A percentile compares a stretch with the other conserved stretches of the same genome.
Evolutionary conservation across 1,140 invertebrate genomes (phyloP).

Genomic region (Aphaenogaster floridana): DNA sequence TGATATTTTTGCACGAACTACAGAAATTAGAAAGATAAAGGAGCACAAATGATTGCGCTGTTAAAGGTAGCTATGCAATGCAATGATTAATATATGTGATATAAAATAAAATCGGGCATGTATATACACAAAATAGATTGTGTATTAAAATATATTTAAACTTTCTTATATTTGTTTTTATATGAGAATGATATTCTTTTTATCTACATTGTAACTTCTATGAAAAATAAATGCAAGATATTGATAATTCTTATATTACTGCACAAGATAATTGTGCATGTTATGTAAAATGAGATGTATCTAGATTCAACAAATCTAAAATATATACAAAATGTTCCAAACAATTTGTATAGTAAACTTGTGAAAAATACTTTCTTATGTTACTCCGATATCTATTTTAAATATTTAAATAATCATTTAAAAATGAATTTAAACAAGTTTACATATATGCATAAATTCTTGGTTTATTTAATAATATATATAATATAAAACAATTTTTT

Average conservation of each 20-base stretch:
- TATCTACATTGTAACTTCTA: slow-evolving; percentile 58
- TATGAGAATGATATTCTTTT: slow-evolving; percentile 57
- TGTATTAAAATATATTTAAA: slow-evolving; percentile 39
- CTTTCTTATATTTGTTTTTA: slow-evolving; percentile 55
- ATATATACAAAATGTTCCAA: slow-evolving; percentile 36
- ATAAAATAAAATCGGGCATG: slow-evolving; percentile 28
- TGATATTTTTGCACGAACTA: slow-evolving; percentile 57
- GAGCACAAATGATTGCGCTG: background rate
- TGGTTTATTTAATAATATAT: background rate
- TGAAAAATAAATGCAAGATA: slow-evolving; percentile 49
- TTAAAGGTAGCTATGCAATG: background rate
- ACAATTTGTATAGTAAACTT: slow-evolving; percentile 8
- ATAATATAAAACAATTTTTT: background rate
- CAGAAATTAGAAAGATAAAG: background rate
- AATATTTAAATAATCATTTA: background rate
- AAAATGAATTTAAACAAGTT: background rate
- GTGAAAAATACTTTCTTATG: background rate
- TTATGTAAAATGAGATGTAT: slow-evolving; percentile 40
- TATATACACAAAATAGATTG: slow-evolving; percentile 12
- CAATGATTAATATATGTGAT: slow-evolving; percentile 42
- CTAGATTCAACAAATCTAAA: background rate
- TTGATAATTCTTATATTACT: slow-evolving; percentile 35
- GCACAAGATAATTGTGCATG: slow-evolving; percentile 50
- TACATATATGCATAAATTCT: background rate
- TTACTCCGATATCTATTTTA: background rate